Evolutionary conservation across 2,113 vertebrate species (phyloP), one percentile per base, ranked within the genome.

Genomic region (Notarius lentiginosus): DNA sequence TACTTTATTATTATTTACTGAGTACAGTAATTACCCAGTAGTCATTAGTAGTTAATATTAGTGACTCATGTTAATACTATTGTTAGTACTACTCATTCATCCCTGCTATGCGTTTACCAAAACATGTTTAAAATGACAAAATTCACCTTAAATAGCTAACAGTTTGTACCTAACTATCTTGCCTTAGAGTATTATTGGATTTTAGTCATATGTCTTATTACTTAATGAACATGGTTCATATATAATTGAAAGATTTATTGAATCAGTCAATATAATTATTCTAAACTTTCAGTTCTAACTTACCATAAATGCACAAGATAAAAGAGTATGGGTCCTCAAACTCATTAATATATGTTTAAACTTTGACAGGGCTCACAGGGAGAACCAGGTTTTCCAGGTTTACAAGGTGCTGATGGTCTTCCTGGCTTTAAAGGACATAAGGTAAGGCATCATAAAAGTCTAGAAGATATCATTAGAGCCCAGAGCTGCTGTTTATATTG

Each of bases 371-470:
- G 95, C 4, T 82, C 81, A 5, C 27, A 27, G 1, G 95, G 95
- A 2, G 93, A 94, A 14, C 80, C 91, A 1, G 95, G 94, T 4
- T 49, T 91, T 49, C 91, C 91, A 34, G 95, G 95, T 9, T 76
- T 87, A 73, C 93, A 91, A 1, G 94, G 94, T 4, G 55, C 75
- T n/a, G 86, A 87, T 83, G 95, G 94, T 1, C 70, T 91, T 79
- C 92, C 92, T 0, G 95, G 95, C 47, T 93, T 93, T 90, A 96
- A 96, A 94, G 95, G 95, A 88, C 93, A 95, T 68, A 94, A 93
- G 94, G 95, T 95, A 85, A 89, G 22, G 66, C 1, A 24, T 49
- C 20, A 41, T 10, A 72, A 72, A 76, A 24, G 11, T 30, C 10
- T 41, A 58, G 27, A 20, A 75, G 27, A 82, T 65, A 53, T 20